Evolutionary conservation across 1,140 invertebrate genomes (phyloP).

Genomic region (Mylabris phalerata): DNA sequence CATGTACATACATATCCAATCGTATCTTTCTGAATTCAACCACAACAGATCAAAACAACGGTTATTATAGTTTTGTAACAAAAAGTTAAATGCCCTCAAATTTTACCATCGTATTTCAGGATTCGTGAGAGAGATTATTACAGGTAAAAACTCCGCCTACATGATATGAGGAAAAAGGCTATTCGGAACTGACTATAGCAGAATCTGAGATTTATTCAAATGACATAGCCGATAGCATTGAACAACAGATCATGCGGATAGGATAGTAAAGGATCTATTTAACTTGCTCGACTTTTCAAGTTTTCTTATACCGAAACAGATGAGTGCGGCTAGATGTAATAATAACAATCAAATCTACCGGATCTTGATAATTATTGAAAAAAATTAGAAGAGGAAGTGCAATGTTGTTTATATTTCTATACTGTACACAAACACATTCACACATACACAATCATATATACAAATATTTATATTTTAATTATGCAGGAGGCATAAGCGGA

Average conservation of each 20-base stretch:
- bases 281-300: too few species aligned
- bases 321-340: too few species aligned
- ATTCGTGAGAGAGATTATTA: constrained; percentile 14
- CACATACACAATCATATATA: constrained; percentile 11
- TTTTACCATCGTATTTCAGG: constrained; percentile 15
- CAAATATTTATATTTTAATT: constrained; percentile 19
- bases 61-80: constrained; percentile 20
- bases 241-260: too few species aligned
- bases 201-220: too few species aligned
- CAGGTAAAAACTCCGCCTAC: constrained; percentile 10
- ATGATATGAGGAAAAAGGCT: too few species aligned
- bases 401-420: neutral
- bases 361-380: constrained; percentile 7
- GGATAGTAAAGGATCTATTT: too few species aligned
- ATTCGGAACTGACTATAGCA: too few species aligned
- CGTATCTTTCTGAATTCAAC: too few species aligned
- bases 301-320: too few species aligned
- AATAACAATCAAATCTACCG: neutral
- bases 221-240: too few species aligned
- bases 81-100: constrained; percentile 25
- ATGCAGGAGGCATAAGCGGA: constrained; percentile 15
- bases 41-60: constrained; percentile 4
- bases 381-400: constrained; percentile 13
- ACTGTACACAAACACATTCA: neutral
- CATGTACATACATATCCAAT: too few species aligned